Evolutionary conservation across 2,888 invertebrate species (phyloP), one percentile per base, ranked within the genome.

Genomic region (Dasypogon diadema): DNA sequence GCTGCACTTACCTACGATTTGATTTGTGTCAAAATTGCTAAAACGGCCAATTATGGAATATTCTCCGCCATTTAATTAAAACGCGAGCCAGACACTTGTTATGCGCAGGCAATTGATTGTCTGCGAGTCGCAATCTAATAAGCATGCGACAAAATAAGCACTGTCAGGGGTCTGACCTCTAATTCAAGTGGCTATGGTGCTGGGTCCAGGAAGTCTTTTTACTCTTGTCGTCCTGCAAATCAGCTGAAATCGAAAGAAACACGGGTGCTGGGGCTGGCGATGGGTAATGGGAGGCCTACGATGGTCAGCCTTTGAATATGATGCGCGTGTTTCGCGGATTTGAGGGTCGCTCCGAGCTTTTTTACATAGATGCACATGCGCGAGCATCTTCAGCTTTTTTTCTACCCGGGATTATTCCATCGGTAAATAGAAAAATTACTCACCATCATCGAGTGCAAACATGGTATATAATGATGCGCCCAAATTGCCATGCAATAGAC

Each of bases 41-140:
- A 65, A 65, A 48, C 46, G 24, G 24, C 65, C 65, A 65, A 65
- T 65, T 65, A 65, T 65, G 51, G 51, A 5, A 21, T 51, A 16
- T 51, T 51, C 51, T 10, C n/a, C 26, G 18, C 8, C 22, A 8
- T 68, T 70, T 70, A 54, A 70, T 70, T 70, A 70, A 70, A 51
- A 54, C 70, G 70, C 70, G 70, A 26, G 54, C 70, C 70, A 70
- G 70, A 70, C 70, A 30, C 70, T 70, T 14, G 54, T 70, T 70
- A 30, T 30, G 22, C 18, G n/a, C 22, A 30, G 30, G 8, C 8
- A 46, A 21, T 46, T 70, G 70, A 51, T 54, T 51, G 54, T 54
- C 51, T 22, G 34, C 51, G 34, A 70, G 70, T 34, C 70, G 70
- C 54, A 70, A 70, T 70, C 70, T 70, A 70, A 70, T 70, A 70